Evolutionary conservation across 2,797 vertebrate genomes (phyloP).

Genomic region (Leptoclinus maculatus): DNA sequence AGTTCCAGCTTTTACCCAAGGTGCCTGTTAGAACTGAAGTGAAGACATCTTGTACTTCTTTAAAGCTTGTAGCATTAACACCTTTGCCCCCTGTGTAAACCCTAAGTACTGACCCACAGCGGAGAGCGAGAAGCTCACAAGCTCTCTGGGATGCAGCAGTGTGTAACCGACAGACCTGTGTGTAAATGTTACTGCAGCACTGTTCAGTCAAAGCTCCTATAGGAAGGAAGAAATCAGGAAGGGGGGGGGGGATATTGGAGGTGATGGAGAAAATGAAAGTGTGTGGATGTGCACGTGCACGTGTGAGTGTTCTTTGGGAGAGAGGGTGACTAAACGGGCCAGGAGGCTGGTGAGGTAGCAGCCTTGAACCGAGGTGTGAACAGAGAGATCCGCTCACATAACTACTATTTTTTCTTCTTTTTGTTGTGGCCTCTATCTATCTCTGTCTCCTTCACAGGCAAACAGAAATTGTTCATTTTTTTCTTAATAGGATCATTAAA

Average conservation of each 20-base stretch:
- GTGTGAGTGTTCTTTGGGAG: slow-evolving; percentile 26
- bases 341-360: slow-evolving; percentile 35
- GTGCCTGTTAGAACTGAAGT: slow-evolving; percentile 78
- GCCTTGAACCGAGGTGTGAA: slow-evolving; percentile 73
- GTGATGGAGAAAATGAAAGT: slow-evolving; percentile 56
- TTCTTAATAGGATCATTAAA: background rate
- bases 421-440: background rate
- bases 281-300: slow-evolving; percentile 34
- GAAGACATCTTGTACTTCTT: slow-evolving; percentile 85
- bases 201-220: slow-evolving; percentile 60
- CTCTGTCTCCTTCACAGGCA: background rate
- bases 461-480: background rate
- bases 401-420: slow-evolving; percentile 6
- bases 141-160: slow-evolving; percentile 69
- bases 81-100: slow-evolving; percentile 82
- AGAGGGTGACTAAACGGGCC: slow-evolving; percentile 35
- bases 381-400: slow-evolving; percentile 54
- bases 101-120: slow-evolving; percentile 79
- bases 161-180: slow-evolving; percentile 51
- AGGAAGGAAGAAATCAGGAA: slow-evolving; percentile 69
- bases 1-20: slow-evolving; percentile 84
- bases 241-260: slow-evolving; percentile 46
- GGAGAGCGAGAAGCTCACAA: slow-evolving; percentile 55
- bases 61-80: slow-evolving; percentile 85
- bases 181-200: slow-evolving; percentile 53